Conservation (phyloP, 2,113 vertebrate species). For the Apus apus region DNA sequence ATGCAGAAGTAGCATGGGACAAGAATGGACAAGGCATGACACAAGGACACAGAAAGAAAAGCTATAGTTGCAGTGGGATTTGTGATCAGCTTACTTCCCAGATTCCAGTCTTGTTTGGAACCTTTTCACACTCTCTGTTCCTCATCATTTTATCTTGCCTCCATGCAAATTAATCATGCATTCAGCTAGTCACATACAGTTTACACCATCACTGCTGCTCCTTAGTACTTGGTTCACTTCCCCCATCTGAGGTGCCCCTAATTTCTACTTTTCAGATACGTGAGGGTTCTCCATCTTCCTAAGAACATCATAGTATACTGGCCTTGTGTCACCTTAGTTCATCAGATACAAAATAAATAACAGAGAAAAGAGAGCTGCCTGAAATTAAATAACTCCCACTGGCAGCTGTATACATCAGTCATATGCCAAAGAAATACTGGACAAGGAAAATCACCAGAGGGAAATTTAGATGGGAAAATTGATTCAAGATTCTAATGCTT, state of each 20-base stretch:
- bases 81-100: neutral
- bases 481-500: neutral
- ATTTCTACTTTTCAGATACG: neutral
- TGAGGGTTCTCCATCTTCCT: neutral
- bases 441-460: neutral
- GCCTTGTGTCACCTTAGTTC: neutral
- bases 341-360: neutral
- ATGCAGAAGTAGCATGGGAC: neutral
- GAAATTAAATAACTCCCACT: neutral
- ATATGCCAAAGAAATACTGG: neutral
- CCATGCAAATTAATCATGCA: neutral
- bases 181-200: neutral
- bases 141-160: neutral
- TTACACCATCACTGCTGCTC: neutral
- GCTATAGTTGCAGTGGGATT: neutral
- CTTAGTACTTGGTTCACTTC: neutral
- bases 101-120: neutral
- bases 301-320: neutral
- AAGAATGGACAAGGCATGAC: neutral
- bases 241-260: neutral
- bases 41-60: neutral
- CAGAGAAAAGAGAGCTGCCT: neutral
- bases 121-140: neutral
- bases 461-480: neutral
- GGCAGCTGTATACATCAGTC: neutral